A percentile compares a stretch with the other conserved stretches of the same genome.
Evolutionary conservation across 2,888 invertebrate species (phyloP).

Genomic region (Asteroscopus sphinx): DNA sequence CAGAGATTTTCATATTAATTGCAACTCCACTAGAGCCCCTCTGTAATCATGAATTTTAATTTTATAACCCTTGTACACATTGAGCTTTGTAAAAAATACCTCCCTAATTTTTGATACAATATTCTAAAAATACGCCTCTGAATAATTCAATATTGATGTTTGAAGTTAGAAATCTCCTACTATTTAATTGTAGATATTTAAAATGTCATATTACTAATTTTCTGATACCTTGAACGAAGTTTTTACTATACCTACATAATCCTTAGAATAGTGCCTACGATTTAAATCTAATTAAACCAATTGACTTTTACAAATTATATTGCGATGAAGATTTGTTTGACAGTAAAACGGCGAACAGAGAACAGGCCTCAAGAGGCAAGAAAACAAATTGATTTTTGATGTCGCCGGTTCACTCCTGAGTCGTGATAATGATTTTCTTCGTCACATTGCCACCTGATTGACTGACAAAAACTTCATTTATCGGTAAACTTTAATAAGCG

Average conservation of each 20-base stretch:
- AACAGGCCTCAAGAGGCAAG: constrained; percentile 62
- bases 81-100: constrained; percentile 55
- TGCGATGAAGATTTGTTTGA: constrained; percentile 65
- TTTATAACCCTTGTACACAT: constrained; percentile 60
- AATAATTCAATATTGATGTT: background rate
- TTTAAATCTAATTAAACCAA: constrained; percentile 56
- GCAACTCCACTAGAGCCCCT: constrained; percentile 74
- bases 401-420: constrained; percentile 68
- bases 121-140: background rate
- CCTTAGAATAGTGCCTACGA: background rate
- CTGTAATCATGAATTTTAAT: constrained; percentile 78
- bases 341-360: constrained; percentile 61
- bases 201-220: background rate
- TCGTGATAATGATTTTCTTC: constrained; percentile 72
- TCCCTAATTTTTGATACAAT: constrained; percentile 19
- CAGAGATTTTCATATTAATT: constrained; percentile 84
- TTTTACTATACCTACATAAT: background rate
- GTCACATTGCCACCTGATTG: constrained; percentile 62
- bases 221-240: background rate
- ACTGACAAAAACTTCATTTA: constrained; percentile 68
- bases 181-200: too few species aligned
- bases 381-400: constrained; percentile 85
- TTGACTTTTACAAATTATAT: constrained; percentile 69
- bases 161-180: background rate
- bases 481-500: constrained; percentile 66